Conservation (phyloP, 1,140 invertebrate species). For the Tetraneura akinire region DNA sequence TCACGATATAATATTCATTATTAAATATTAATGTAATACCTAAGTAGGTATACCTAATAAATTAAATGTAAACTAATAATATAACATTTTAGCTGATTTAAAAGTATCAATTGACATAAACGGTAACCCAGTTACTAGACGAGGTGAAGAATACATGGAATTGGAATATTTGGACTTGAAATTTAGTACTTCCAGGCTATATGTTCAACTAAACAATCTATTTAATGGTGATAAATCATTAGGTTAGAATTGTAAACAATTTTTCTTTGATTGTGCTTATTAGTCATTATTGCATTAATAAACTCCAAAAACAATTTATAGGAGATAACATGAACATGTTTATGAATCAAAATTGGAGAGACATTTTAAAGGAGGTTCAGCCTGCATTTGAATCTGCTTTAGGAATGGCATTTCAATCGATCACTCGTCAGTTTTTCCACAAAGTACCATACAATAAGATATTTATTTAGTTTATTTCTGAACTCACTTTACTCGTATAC, state of each 20-base stretch:
- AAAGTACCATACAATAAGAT: conserved; percentile 58
- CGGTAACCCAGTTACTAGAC: conserved; percentile 1
- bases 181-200: conserved; percentile 53
- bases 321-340: conserved; percentile 62
- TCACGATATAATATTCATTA: not conserved
- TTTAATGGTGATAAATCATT: conserved; percentile 30
- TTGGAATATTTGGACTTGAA: conserved; percentile 53
- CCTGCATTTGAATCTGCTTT: conserved; percentile 60
- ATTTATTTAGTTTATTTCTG: conserved; percentile 22
- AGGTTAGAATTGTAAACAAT: not conserved
- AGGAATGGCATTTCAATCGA: conserved; percentile 59
- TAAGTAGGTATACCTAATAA: not conserved
- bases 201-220: conserved; percentile 53
- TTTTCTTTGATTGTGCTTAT: not conserved
- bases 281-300: not conserved
- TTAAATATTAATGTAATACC: not conserved
- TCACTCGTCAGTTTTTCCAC: conserved; percentile 60
- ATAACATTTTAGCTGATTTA: not conserved
- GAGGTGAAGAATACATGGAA: conserved; percentile 52
- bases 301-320: conserved; percentile 35
- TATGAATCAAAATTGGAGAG: conserved; percentile 65
- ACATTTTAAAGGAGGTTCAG: conserved; percentile 61
- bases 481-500: not conserved
- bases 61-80: not conserved
- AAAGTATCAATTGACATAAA: conserved; percentile 31